A percentile compares a stretch with the other conserved stretches of the same genome.
These are phyloP conservation scores for Enoplosus armatus DNA, from an alignment of 2,797 vertebrate species.

Conservation along the genomic window DNA sequence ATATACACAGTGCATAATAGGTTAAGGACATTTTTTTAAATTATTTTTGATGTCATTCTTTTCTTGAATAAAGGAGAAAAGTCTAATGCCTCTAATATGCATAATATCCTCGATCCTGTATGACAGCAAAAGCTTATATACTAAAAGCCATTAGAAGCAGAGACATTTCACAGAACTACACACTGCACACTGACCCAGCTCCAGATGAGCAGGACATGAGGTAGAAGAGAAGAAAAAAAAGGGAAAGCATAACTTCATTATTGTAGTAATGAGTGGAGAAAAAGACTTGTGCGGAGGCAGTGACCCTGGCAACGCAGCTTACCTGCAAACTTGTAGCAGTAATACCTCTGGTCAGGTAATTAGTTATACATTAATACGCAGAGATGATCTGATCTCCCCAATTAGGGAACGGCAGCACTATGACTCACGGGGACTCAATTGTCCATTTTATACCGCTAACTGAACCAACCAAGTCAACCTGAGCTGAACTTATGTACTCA, in stretches of 20 bases:
- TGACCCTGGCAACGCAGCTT: constrained; percentile 73
- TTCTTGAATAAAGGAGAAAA: background rate
- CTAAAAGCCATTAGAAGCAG: constrained; percentile 41
- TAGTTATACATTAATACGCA: constrained; percentile 83
- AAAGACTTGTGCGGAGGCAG: constrained; percentile 71
- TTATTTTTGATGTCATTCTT: constrained; percentile 5
- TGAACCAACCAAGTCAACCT: constrained; percentile 27
- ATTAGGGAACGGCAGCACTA: constrained; percentile 62
- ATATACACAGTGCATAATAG: constrained; percentile 3
- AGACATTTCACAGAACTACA: constrained; percentile 48
- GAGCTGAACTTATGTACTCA: constrained; percentile 5
- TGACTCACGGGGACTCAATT: constrained; percentile 65
- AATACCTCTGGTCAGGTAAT: constrained; percentile 85
- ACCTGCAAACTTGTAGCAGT: constrained; percentile 80
- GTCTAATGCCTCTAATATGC: background rate
- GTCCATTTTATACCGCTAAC: constrained; percentile 27
- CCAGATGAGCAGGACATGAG: constrained; percentile 55
- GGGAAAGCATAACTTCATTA: constrained; percentile 78
- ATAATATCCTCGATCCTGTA: constrained; percentile 12
- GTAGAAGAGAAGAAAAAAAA: constrained; percentile 30
- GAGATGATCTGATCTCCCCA: constrained; percentile 80
- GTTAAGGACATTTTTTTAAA: constrained; percentile 5
- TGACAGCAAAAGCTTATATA: constrained; percentile 21
- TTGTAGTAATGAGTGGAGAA: constrained; percentile 76
- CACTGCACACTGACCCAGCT: constrained; percentile 47